Percentiles rank a stretch among this genome's conserved stretches.
These are phyloP conservation scores for Phoenicopterus ruber DNA, from an alignment of 2,113 vertebrate genomes.

Conservation along the genomic window DNA sequence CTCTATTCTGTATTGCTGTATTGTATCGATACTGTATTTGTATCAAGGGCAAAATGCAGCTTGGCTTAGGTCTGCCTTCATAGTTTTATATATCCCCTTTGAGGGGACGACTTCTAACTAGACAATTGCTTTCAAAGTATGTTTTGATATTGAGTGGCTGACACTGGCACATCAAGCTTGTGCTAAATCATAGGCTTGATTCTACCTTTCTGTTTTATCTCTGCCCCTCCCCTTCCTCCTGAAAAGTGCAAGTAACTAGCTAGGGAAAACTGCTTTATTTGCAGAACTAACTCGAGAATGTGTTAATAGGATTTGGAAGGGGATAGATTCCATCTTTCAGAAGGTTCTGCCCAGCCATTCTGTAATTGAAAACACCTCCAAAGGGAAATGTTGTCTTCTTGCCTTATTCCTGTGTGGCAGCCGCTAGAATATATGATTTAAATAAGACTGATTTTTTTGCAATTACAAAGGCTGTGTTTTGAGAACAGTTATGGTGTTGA, in stretches of 20 bases:
- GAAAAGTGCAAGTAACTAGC: neutral
- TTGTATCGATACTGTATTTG: neutral
- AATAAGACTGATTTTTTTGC: neutral
- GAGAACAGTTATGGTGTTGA: neutral
- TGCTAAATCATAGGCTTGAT: neutral
- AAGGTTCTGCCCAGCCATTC: neutral
- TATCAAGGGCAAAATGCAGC: neutral
- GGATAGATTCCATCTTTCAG: neutral
- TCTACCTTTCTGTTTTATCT: neutral
- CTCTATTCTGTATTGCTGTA: neutral
- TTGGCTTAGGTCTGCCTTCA: neutral
- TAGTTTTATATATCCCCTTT: neutral
- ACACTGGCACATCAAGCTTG: neutral
- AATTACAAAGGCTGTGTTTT: neutral
- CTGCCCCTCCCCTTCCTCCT: rapidly evolving
- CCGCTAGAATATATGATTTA: neutral
- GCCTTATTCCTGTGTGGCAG: neutral
- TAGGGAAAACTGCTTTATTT: neutral
- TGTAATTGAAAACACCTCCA: neutral
- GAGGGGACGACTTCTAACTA: neutral
- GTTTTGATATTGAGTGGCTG: neutral
- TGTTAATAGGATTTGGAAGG: neutral
- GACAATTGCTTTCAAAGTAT: neutral
- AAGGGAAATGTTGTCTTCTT: neutral
- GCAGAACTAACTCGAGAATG: neutral